Evolutionary conservation across 2,113 vertebrate genomes (phyloP).

Genomic region (Urocynchramus pylzowi): DNA sequence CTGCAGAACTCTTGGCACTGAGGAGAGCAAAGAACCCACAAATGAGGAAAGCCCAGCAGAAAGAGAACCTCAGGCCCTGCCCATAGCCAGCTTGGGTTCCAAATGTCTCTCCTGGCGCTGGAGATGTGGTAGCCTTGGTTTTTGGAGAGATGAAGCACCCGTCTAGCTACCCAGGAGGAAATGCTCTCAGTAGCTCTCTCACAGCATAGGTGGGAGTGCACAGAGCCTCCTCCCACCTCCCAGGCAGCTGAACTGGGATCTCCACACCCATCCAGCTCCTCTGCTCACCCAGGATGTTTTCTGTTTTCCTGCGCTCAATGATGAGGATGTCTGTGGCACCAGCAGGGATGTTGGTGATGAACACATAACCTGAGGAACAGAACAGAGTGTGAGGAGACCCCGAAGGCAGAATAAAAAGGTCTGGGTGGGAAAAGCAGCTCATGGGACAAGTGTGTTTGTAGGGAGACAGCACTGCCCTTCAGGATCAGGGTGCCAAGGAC

Average conservation of each 20-base stretch:
- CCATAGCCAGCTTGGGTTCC: neutral
- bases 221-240: neutral
- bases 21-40: neutral
- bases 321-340: conserved; percentile 87
- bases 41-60: neutral
- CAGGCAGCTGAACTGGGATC: neutral
- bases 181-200: neutral
- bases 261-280: neutral
- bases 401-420: neutral
- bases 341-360: conserved; percentile 84
- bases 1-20: neutral
- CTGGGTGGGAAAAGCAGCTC: neutral
- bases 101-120: neutral
- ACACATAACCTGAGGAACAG: conserved; percentile 78
- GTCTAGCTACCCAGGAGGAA: neutral
- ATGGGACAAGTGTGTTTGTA: neutral
- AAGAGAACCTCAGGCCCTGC: neutral
- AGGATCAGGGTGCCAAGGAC: neutral
- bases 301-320: conserved; percentile 86
- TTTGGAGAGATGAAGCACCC: neutral
- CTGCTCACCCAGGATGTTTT: conserved; percentile 84
- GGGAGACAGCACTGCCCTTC: neutral
- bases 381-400: neutral
- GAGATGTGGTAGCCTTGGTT: neutral
- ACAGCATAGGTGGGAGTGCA: neutral